Conservation (phyloP, 2,113 vertebrate species). For the Melanocharis versteri region DNA sequence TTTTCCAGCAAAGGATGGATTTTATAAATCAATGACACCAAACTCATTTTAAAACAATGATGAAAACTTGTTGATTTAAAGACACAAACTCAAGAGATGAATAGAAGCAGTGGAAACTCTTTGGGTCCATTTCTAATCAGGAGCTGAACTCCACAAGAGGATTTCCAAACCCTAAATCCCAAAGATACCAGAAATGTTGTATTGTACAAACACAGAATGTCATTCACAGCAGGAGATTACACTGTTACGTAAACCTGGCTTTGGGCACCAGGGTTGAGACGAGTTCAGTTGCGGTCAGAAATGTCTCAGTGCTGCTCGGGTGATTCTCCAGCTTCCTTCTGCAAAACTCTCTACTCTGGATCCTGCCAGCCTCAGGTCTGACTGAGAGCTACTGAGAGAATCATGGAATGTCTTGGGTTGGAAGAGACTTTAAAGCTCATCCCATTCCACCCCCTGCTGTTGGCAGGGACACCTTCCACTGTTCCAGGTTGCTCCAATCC, state of each 20-base stretch:
- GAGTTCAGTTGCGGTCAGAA: neutral
- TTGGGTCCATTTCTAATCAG: neutral
- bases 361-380: neutral
- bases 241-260: neutral
- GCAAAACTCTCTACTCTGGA: accelerated
- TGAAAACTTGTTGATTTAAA: neutral
- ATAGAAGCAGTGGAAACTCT: neutral
- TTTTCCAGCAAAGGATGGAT: neutral
- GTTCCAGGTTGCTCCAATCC: neutral
- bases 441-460: neutral
- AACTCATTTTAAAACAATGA: neutral
- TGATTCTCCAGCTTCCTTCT: neutral
- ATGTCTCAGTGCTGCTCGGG: accelerated
- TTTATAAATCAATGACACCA: neutral
- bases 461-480: neutral
- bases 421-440: neutral
- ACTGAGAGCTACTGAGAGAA: neutral
- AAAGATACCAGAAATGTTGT: neutral
- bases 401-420: too few relatives aligned
- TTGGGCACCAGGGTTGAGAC: neutral
- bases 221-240: neutral
- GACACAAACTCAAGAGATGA: neutral
- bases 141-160: neutral
- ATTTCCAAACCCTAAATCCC: neutral
- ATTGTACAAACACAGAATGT: neutral